Evolutionary conservation across 2,113 vertebrate genomes (phyloP).

Genomic region (Catharus bicknelli): DNA sequence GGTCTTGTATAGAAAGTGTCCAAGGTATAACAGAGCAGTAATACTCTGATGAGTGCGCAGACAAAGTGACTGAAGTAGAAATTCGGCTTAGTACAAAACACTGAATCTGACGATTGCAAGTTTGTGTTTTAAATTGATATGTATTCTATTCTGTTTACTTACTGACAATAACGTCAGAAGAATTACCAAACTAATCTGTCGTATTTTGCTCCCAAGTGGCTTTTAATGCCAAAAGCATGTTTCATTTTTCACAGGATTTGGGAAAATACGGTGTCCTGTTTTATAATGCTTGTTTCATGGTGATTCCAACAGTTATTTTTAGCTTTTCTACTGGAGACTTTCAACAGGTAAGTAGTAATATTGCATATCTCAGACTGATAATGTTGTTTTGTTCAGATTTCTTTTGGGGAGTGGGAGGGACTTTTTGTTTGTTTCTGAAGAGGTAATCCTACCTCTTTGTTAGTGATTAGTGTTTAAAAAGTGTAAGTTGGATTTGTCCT

Average conservation of each 20-base stretch:
- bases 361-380: neutral
- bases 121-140: neutral
- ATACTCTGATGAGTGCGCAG: neutral
- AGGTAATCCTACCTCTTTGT: neutral
- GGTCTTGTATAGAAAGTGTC: neutral
- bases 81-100: neutral
- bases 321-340: slow-evolving; percentile 87
- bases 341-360: slow-evolving; percentile 73
- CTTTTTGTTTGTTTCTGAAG: neutral
- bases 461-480: neutral
- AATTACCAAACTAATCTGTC: neutral
- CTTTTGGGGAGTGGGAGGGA: neutral
- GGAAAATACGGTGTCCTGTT: slow-evolving; percentile 92
- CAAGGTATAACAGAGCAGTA: neutral
- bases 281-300: slow-evolving; percentile 91
- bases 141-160: neutral
- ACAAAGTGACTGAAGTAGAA: neutral
- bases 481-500: neutral
- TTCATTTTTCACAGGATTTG: slow-evolving; percentile 76
- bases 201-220: neutral
- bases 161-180: neutral
- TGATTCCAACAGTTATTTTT: slow-evolving; percentile 82
- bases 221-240: neutral
- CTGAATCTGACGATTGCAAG: neutral
- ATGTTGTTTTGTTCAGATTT: neutral